Percentiles rank a stretch among this genome's conserved stretches.
phyloP scores from a whole-genome alignment of 2,113 vertebrate genomes.

The Blennius ocellaris region DNA sequence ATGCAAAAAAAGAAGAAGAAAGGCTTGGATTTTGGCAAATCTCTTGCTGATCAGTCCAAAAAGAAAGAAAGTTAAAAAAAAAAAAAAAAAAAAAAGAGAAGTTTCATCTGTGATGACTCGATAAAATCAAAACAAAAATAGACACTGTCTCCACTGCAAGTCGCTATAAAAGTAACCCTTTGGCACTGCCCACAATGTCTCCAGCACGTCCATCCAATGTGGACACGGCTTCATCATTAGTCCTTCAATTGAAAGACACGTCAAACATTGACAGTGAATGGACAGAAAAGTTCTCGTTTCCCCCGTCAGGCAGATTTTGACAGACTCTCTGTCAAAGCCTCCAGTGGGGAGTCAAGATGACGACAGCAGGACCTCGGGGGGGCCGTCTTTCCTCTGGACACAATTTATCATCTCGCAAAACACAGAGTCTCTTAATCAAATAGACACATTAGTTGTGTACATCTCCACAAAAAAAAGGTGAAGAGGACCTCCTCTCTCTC shows the following conservation, averaged over 20 bases:
- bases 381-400: slow-evolving; percentile 51
- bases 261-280: slow-evolving; percentile 39
- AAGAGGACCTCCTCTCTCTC: slow-evolving; percentile 27
- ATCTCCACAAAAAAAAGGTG: slow-evolving; percentile 15
- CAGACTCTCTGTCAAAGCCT: slow-evolving; percentile 46
- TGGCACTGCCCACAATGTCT: slow-evolving; percentile 1
- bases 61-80: too few species aligned
- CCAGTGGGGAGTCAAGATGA: slow-evolving; percentile 43
- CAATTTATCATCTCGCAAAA: slow-evolving; percentile 29
- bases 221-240: slow-evolving; percentile 13
- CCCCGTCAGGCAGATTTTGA: slow-evolving; percentile 17
- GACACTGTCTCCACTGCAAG: background rate
- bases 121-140: too few species aligned
- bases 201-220: background rate
- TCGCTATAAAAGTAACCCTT: slow-evolving; percentile 2
- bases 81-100: too few species aligned
- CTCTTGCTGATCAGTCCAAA: too few species aligned
- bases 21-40: too few species aligned
- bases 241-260: slow-evolving; percentile 31
- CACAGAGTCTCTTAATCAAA: slow-evolving; percentile 33
- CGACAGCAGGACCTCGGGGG: slow-evolving; percentile 38
- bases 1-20: too few species aligned
- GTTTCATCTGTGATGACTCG: too few species aligned
- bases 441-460: slow-evolving; percentile 20
- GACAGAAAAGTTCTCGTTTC: slow-evolving; percentile 25